Evolutionary conservation across 2,113 vertebrate genomes (phyloP), one percentile per base, ranked within the genome.

Genomic region (Microcebus griseorufus): DNA sequence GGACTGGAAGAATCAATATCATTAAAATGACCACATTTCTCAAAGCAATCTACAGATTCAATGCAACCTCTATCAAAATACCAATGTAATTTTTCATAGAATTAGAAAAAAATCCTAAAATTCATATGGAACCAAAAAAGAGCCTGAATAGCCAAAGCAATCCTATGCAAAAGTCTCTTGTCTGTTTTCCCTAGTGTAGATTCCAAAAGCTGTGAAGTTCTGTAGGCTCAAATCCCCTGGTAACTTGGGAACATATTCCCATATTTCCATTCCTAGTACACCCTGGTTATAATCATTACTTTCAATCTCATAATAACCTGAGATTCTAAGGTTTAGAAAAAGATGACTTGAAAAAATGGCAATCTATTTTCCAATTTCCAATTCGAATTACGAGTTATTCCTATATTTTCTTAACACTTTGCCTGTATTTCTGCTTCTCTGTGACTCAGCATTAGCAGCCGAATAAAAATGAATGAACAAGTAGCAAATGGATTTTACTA

Each of bases 401-500:
- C n/a, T 23, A 1, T 13, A 34, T 73, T 86, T 92, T 42, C 93
- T 85, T 88, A 53, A 81, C 37, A 39, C 11, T 7, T 39, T 60
- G 60, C 48, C 25, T 80, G 65, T 79, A 9, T 9, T 6, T 0
- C 42, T 60, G 39, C 60, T 76, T 34, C 55, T 62, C 45, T 48
- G 34, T 94, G 87, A 95, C 45, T 82, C 70, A 88, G 67, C 72
- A 39, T 0, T 37, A 73, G 81, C 32, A 69, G 65, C 72, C 37
- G 95, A 87, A 55, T 51, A 55, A 45, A 62, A 64, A 89, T 34
- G 85, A 73, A 85, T 87, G 94, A 93, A 67, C 27, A 48, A 78
- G 93, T 29, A 96, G 85, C 81, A 84, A 96, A 76, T 0, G 16
- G 69, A 80, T 53, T 67, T 53, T 42, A 62, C 67, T 14, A 9